Percentiles rank a stretch among this genome's conserved stretches.
Conservation (phyloP, 1,140 invertebrate species). For the Meloidogyne floridensis region DNA sequence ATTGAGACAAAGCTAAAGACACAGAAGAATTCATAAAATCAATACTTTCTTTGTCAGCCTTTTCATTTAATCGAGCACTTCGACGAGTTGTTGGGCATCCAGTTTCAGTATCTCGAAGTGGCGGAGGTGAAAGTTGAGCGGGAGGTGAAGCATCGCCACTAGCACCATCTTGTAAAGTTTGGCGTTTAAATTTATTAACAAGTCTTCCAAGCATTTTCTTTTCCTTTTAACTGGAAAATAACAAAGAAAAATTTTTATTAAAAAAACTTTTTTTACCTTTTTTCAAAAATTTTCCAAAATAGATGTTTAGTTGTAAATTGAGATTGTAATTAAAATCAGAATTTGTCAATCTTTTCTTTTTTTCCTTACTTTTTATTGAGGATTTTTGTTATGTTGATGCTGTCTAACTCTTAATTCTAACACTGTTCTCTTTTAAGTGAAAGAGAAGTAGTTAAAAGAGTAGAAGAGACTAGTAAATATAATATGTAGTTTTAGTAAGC, state of each 20-base stretch:
- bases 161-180: slow-evolving; percentile 36
- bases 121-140: slow-evolving; percentile 27
- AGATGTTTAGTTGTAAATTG: background rate
- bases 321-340: slow-evolving; percentile 2
- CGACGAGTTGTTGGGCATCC: slow-evolving; percentile 17
- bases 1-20: slow-evolving; percentile 8
- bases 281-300: background rate
- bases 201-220: slow-evolving; percentile 42
- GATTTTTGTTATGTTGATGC: background rate
- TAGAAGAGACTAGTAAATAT: background rate
- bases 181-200: slow-evolving; percentile 45
- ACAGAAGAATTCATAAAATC: background rate
- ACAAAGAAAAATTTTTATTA: too few relatives aligned
- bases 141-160: background rate
- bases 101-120: background rate
- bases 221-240: too few relatives aligned
- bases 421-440: background rate
- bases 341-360: background rate
- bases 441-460: background rate
- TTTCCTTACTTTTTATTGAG: background rate
- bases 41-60: slow-evolving; percentile 16
- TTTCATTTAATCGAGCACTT: slow-evolving; percentile 30
- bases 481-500: background rate
- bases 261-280: too few relatives aligned
- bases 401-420: background rate